A percentile compares a stretch with the other conserved stretches of the same genome.
phyloP scores from a whole-genome alignment of 2,113 vertebrate genomes.

The Eurystomus gularis region DNA sequence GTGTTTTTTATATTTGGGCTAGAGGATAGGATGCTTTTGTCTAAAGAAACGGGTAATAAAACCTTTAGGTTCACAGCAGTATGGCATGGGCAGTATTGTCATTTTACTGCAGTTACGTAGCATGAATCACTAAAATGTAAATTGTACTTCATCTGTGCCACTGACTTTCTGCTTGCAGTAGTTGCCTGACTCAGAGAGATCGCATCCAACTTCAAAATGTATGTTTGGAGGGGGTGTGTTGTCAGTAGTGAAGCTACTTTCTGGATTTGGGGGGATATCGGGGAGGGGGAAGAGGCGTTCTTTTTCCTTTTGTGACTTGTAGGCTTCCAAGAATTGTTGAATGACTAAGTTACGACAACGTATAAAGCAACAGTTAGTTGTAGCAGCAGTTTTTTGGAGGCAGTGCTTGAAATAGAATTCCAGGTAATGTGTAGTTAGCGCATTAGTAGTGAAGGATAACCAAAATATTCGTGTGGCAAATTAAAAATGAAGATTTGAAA shows the following conservation, averaged over 20 bases:
- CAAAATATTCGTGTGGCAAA: neutral
- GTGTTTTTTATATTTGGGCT: neutral
- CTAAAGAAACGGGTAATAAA: neutral
- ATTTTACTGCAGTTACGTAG: neutral
- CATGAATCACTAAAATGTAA: neutral
- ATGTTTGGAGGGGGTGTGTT: neutral
- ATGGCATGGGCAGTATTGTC: neutral
- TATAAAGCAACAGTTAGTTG: neutral
- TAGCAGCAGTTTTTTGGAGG: neutral
- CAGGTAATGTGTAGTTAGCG: neutral
- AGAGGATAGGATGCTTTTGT: neutral
- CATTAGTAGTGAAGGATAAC: neutral
- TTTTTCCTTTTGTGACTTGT: neutral
- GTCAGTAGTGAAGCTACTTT: neutral
- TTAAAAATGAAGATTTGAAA: neutral
- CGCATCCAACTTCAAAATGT: neutral
- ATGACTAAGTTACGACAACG: neutral
- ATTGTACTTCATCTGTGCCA: neutral
- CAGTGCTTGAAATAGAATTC: neutral
- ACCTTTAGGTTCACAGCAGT: neutral
- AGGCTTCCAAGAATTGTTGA: neutral
- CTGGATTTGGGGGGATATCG: neutral
- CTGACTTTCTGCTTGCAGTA: neutral
- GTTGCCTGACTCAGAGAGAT: neutral
- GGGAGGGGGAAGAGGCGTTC: neutral